phyloP scores from a whole-genome alignment of 2,888 invertebrate species.

The Lycia hirtaria region DNA sequence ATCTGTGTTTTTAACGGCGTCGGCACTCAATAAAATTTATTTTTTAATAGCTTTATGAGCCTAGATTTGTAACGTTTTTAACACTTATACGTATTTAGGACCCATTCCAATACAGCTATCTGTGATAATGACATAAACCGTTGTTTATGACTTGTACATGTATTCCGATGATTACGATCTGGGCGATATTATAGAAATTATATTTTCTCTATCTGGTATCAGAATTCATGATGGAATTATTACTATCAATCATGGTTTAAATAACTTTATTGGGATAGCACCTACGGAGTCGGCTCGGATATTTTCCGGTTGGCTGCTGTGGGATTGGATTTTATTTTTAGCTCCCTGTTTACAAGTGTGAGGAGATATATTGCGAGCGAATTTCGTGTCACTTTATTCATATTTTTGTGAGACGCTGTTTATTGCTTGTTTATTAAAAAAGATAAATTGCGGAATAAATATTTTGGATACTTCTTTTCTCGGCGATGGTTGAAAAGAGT shows the following conservation, averaged over 20 bases:
- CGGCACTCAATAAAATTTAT: constrained; percentile 72
- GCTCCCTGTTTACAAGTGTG: constrained; percentile 5
- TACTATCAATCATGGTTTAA: constrained; percentile 39
- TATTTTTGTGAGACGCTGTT: too few species aligned
- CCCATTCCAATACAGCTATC: constrained; percentile 50
- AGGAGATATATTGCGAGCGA: constrained; percentile 7
- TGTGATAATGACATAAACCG: constrained; percentile 50
- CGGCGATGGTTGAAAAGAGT: too few species aligned
- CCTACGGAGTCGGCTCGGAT: constrained; percentile 33
- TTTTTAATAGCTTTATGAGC: constrained; percentile 65
- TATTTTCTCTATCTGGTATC: constrained; percentile 38
- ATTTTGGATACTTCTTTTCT: too few species aligned
- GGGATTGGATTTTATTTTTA: constrained; percentile 40
- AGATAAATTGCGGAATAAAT: too few species aligned
- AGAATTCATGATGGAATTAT: constrained; percentile 39
- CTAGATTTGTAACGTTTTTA: constrained; percentile 63
- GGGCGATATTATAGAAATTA: constrained; percentile 41
- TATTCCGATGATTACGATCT: constrained; percentile 45
- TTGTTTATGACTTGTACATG: constrained; percentile 46
- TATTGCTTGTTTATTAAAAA: too few species aligned
- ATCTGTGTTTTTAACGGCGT: constrained; percentile 71
- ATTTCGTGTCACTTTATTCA: constrained; percentile 1
- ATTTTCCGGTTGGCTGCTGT: constrained; percentile 33
- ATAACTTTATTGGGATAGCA: constrained; percentile 39
- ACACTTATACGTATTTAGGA: constrained; percentile 59